Evolutionary conservation across 2,888 invertebrate genomes (phyloP), one percentile per base, ranked within the genome.

Genomic region (Drosophila quinaria): DNA sequence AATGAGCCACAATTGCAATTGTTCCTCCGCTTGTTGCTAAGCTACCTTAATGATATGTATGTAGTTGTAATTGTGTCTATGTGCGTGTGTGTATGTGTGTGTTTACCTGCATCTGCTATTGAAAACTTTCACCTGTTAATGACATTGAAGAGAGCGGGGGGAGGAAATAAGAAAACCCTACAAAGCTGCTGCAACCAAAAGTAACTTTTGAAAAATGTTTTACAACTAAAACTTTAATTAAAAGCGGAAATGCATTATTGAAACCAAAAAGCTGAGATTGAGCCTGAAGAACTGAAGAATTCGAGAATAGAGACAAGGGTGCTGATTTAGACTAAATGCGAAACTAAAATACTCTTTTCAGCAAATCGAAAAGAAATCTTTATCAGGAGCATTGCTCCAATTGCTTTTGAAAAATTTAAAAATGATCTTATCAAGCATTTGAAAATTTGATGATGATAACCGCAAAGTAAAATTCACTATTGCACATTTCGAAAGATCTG

Each of bases 1-100:
- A 87, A 84, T 84, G 84, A 81, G 78, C 84, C 81, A 77, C 84
- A 84, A 74, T 81, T 83, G 86, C 72, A 82, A 86, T 85, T 85
- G 82, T 80, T 80, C 72, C 50, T 70, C 74, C 72, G 63, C 61
- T 71, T 70, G 59, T 64, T 66, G 63, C 82, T 52, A 55, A 72
- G 70, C 70, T 51, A 42, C 58, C 66, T 68, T 50, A 83, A 81
- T 74, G 66, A 78, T 74, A 78, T 71, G 52, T 51, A 44, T 60
- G 19, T 49, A 47, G 54, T 35, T 25, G 8, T 63, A 13, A 63
- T 10, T 44, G 3, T 52, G 5, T 46, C 10, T 50, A 22, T 47
- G 33, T 63, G 22, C 52, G 31, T 37, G 22, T 56, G 31, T 37
- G 25, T 56, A 8, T 61, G 44, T 52, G 51, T 44, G 13, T 58